These are phyloP conservation scores for Gortyna flavago DNA, from an alignment of 2,888 invertebrate species.

Conservation along the genomic window DNA sequence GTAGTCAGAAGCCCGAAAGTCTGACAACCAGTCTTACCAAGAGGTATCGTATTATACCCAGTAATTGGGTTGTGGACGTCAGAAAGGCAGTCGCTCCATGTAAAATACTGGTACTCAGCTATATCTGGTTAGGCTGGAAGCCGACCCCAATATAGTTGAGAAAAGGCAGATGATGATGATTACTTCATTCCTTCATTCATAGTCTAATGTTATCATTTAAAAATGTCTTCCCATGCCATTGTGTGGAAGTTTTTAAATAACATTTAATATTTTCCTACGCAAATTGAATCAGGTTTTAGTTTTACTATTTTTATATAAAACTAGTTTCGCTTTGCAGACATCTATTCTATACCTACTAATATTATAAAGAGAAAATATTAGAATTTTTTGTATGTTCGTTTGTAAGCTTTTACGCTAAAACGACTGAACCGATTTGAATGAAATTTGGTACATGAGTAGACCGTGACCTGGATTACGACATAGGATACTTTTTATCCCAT, in stretches of 20 bases:
- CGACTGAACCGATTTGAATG: not conserved
- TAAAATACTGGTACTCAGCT: too few relatives aligned
- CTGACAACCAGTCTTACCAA: too few relatives aligned
- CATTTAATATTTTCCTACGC: too few relatives aligned
- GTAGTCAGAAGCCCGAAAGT: too few relatives aligned
- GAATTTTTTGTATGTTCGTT: not conserved
- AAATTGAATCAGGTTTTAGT: slow-evolving; percentile 7
- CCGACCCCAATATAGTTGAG: not conserved
- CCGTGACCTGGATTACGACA: not conserved
- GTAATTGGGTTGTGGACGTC: too few relatives aligned
- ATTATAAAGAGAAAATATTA: not conserved
- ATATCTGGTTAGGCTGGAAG: too few relatives aligned
- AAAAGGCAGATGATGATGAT: not conserved
- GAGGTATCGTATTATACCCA: too few relatives aligned
- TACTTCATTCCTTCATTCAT: not conserved
- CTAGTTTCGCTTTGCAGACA: slow-evolving; percentile 1
- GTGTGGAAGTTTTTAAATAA: not conserved
- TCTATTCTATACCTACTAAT: not conserved
- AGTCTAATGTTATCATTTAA: not conserved
- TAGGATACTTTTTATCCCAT: not conserved
- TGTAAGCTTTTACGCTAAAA: not conserved
- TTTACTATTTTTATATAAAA: slow-evolving; percentile 10
- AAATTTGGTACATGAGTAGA: not conserved
- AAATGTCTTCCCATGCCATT: not conserved
- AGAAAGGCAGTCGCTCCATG: too few relatives aligned